phyloP scores from a whole-genome alignment of 1,140 invertebrate species.

The Aphelinus atriplicis region DNA sequence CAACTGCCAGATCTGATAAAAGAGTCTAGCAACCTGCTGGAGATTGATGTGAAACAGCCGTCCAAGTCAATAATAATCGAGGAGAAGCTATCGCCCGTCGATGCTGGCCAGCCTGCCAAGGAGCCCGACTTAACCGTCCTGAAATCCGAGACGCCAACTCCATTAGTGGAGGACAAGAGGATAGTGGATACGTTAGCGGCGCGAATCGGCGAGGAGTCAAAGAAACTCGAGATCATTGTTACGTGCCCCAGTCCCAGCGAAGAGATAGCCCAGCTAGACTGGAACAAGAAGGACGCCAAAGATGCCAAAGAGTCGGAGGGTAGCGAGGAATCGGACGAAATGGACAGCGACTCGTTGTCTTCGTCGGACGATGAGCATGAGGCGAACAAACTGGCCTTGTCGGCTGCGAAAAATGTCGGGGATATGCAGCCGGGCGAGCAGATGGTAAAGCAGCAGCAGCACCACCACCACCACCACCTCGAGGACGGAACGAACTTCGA shows the following conservation, averaged over 20 bases:
- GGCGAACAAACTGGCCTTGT: not conserved
- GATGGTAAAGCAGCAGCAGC: constrained; percentile 43
- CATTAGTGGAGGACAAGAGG: constrained; percentile 24
- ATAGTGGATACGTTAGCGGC: constrained; percentile 12
- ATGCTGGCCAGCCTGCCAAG: not conserved
- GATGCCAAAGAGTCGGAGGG: constrained; percentile 46
- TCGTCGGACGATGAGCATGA: constrained; percentile 56
- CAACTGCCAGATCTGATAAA: constrained; percentile 61
- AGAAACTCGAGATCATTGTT: too few species aligned
- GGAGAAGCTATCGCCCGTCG: constrained; percentile 8
- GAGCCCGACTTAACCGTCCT: constrained; percentile 11
- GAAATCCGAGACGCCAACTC: constrained; percentile 13
- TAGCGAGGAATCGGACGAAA: constrained; percentile 66
- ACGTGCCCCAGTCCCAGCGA: too few species aligned
- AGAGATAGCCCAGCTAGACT: constrained; percentile 70
- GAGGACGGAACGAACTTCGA: constrained; percentile 56
- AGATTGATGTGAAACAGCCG: constrained; percentile 43
- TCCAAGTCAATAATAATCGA: constrained; percentile 17
- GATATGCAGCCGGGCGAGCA: constrained; percentile 59
- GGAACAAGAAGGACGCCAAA: constrained; percentile 61
- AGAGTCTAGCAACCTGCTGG: constrained; percentile 59
- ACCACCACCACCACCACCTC: constrained; percentile 35
- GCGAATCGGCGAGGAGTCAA: constrained; percentile 24
- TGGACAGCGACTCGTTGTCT: constrained; percentile 73
- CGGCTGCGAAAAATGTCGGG: constrained; percentile 46